phyloP scores from a whole-genome alignment of 2,113 vertebrate genomes.

The Crocuta crocuta region DNA sequence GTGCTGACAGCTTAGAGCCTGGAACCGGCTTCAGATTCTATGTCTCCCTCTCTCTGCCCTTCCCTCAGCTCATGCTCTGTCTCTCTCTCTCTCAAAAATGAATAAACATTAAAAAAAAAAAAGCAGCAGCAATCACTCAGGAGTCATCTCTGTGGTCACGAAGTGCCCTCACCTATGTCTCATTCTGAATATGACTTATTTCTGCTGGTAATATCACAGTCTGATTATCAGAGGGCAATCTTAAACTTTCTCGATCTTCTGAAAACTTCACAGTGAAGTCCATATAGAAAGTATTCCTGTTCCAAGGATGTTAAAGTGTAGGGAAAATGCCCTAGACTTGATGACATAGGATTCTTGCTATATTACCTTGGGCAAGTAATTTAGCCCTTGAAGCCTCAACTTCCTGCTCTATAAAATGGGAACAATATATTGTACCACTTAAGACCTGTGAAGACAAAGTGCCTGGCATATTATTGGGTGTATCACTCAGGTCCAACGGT shows the following conservation, averaged over 20 bases:
- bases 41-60: too few species aligned
- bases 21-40: too few species aligned
- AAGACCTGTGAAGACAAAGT: background rate
- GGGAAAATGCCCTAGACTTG: background rate
- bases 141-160: background rate
- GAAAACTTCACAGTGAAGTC: background rate
- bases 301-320: background rate
- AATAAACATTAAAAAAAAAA: background rate
- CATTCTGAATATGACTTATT: background rate
- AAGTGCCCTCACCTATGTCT: background rate
- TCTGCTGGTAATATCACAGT: background rate
- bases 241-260: background rate
- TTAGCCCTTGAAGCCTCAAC: background rate
- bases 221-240: background rate
- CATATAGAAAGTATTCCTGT: background rate
- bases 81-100: too few species aligned
- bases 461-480: background rate
- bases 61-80: too few species aligned
- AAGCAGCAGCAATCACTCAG: background rate
- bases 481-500: background rate
- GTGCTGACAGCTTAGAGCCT: too few species aligned
- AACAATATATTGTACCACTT: background rate
- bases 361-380: background rate
- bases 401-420: background rate
- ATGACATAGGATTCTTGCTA: background rate